phyloP scores from a whole-genome alignment of 2,797 vertebrate genomes.

The Tenualosa thibaudeaui region DNA sequence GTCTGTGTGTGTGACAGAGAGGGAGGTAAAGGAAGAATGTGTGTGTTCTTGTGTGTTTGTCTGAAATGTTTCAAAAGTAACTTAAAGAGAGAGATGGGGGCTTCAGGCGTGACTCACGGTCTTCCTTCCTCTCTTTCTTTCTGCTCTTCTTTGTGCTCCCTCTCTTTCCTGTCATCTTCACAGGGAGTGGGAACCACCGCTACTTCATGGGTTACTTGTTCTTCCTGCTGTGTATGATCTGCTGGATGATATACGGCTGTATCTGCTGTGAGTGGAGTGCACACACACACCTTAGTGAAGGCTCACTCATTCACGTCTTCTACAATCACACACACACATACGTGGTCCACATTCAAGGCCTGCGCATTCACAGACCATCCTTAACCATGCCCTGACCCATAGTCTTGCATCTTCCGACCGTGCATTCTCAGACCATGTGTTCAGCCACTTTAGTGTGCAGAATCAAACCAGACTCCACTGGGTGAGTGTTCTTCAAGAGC shows the following conservation, averaged over 20 bases:
- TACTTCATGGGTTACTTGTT: conserved; percentile 98
- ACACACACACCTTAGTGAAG: background rate
- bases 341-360: background rate
- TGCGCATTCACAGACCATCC: background rate
- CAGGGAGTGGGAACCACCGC: conserved; percentile 97
- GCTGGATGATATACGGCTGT: conserved; percentile 99
- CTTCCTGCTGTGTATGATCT: conserved; percentile 98
- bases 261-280: conserved; percentile 86
- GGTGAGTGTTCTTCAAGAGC: background rate
- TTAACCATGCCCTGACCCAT: background rate
- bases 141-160: background rate
- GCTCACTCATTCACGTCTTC: background rate
- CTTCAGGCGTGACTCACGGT: background rate
- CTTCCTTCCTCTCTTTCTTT: background rate
- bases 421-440: background rate
- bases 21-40: background rate
- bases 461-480: background rate
- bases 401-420: background rate
- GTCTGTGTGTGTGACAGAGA: background rate
- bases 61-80: background rate
- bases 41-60: background rate
- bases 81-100: background rate
- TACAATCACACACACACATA: background rate
- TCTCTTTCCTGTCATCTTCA: conserved; percentile 39
- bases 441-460: background rate